Evolutionary conservation across 2,797 vertebrate species (phyloP).

Genomic region (Lates japonicus): DNA sequence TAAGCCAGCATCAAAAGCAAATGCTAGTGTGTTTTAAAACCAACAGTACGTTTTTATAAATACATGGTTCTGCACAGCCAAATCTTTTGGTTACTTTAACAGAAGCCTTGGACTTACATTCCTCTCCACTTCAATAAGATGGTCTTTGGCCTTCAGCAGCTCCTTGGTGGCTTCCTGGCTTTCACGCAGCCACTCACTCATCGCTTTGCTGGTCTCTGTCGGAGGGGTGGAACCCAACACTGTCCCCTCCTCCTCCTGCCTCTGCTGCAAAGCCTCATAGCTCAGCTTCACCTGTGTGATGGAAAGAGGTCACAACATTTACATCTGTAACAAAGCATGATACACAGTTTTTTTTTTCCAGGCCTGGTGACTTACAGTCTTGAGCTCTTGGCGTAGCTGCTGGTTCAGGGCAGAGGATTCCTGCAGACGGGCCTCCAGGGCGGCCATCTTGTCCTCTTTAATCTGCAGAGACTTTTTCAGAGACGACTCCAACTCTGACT

Average conservation of each 20-base stretch:
- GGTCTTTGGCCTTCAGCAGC: conserved; percentile 93
- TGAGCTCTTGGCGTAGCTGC: conserved; percentile 90
- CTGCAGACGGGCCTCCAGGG: conserved; percentile 91
- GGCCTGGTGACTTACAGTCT: conserved; percentile 78
- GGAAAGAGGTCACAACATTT: background rate
- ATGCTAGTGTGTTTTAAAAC: background rate
- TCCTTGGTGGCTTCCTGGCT: conserved; percentile 94
- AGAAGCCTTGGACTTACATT: conserved; percentile 85
- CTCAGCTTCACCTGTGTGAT: conserved; percentile 91
- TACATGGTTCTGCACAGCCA: background rate
- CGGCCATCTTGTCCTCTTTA: conserved; percentile 94
- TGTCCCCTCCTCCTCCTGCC: conserved; percentile 89
- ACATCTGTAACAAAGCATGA: background rate
- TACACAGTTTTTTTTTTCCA: background rate
- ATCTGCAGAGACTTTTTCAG: conserved; percentile 93
- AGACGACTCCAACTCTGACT: conserved; percentile 92
- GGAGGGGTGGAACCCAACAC: conserved; percentile 48
- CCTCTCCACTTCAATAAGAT: conserved; percentile 94
- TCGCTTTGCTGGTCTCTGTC: conserved; percentile 58
- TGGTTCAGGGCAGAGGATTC: conserved; percentile 92
- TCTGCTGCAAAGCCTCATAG: conserved; percentile 93
- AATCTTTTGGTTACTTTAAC: background rate
- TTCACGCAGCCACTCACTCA: conserved; percentile 91
- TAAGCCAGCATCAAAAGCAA: background rate
- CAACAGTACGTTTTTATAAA: background rate